phyloP scores from a whole-genome alignment of 2,113 vertebrate genomes.

The Ctenodactylus gundi region DNA sequence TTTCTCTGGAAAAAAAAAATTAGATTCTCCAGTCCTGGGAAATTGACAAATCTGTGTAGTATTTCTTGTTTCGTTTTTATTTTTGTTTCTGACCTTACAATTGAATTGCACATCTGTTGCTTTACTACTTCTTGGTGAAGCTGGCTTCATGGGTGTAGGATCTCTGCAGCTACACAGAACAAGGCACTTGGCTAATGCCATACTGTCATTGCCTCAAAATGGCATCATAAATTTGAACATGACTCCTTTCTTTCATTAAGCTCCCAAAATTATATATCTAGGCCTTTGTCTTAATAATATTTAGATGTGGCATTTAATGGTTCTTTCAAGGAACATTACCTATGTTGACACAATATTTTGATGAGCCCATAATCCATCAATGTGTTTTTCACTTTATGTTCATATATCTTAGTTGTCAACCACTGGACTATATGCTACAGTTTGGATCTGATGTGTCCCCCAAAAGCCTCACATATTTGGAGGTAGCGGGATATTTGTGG shows the following conservation, averaged over 20 bases:
- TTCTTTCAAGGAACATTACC: neutral
- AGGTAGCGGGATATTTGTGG: too few relatives aligned
- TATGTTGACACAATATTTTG: neutral
- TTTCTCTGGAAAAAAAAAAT: slow-evolving; percentile 8
- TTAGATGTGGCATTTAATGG: neutral
- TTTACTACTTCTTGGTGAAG: neutral
- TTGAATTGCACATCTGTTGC: neutral
- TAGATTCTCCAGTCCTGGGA: neutral
- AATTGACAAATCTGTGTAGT: neutral
- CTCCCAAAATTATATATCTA: neutral
- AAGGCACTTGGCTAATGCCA: neutral
- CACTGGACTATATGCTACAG: too few relatives aligned
- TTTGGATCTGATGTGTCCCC: too few relatives aligned
- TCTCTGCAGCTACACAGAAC: neutral
- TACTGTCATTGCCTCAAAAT: neutral
- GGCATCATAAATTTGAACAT: neutral
- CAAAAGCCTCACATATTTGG: too few relatives aligned
- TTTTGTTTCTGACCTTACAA: slow-evolving; percentile 10
- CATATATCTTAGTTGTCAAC: neutral
- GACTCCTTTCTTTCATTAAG: neutral
- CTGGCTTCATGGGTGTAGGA: neutral
- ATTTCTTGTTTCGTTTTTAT: neutral
- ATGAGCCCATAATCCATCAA: neutral
- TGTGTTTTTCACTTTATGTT: neutral
- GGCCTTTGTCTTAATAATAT: neutral